phyloP scores from a whole-genome alignment of 2,113 vertebrate species.

The Cynocephalus volans region DNA sequence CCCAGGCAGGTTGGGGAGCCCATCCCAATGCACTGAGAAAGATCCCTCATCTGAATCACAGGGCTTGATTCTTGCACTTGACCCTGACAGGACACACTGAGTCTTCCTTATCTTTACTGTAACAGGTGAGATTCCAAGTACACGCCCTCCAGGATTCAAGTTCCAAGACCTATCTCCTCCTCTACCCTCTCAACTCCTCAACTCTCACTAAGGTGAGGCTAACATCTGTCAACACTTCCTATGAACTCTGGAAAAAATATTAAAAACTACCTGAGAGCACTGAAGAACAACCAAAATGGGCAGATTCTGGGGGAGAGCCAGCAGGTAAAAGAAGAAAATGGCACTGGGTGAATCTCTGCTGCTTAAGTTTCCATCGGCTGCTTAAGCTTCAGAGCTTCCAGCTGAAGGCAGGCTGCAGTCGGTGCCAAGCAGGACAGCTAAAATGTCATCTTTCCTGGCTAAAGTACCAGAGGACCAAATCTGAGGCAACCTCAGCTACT shows the following conservation, averaged over 20 bases:
- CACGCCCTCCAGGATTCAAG: background rate
- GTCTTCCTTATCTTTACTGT: background rate
- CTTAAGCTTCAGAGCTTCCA: too few relatives aligned
- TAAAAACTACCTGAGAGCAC: background rate
- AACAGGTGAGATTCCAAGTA: background rate
- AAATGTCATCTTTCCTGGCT: too few relatives aligned
- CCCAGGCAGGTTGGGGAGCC: background rate
- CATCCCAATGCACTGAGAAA: background rate
- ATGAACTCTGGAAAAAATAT: conserved; percentile 6
- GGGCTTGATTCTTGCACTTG: background rate
- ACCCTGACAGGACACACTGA: background rate
- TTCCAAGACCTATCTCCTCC: background rate
- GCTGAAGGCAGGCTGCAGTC: too few relatives aligned
- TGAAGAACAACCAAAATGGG: too few relatives aligned
- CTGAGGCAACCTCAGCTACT: too few relatives aligned
- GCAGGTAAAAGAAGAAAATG: too few relatives aligned
- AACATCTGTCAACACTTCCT: background rate
- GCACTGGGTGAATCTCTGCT: too few relatives aligned
- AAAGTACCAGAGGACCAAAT: too few relatives aligned
- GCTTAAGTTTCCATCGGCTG: too few relatives aligned
- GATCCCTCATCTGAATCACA: background rate
- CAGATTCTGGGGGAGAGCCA: too few relatives aligned
- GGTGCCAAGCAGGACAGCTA: too few relatives aligned
- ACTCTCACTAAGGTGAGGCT: background rate
- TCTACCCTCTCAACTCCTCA: background rate